phyloP scores from a whole-genome alignment of 2,888 invertebrate genomes.

The Ashinkailepas kermadecensis region DNA sequence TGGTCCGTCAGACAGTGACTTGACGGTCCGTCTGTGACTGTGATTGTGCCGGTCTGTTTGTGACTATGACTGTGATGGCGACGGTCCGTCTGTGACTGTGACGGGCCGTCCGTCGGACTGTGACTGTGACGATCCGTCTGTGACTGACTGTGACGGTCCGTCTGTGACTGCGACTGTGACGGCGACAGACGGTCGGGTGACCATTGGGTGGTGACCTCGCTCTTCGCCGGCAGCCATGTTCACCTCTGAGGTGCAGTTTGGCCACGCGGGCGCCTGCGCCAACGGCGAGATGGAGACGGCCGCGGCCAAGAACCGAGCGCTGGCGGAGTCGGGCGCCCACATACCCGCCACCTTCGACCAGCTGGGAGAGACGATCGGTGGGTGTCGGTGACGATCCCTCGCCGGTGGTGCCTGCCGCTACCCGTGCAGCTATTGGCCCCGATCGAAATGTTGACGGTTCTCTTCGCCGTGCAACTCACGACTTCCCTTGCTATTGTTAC shows the following conservation, averaged over 20 bases:
- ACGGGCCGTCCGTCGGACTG: no score
- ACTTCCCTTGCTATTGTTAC: no score
- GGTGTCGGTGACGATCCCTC: conserved; percentile 33
- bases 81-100: background rate
- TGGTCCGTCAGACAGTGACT: no score
- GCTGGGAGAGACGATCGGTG: conserved; percentile 68
- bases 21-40: no score
- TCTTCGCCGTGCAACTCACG: no score
- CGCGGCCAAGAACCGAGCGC: conserved; percentile 76
- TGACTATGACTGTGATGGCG: background rate
- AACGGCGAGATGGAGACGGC: conserved; percentile 92
- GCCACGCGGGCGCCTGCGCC: conserved; percentile 97
- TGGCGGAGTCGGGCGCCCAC: conserved; percentile 71
- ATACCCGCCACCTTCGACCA: conserved; percentile 92
- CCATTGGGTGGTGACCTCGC: no score
- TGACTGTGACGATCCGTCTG: background rate
- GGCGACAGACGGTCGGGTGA: no score
- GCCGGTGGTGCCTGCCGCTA: no score
- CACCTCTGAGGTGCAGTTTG: conserved; percentile 87
- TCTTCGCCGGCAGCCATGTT: conserved; percentile 58
- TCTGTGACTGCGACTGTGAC: background rate
- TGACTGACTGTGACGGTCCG: no score
- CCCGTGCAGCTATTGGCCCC: no score
- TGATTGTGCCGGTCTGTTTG: no score
- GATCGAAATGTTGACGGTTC: no score